Base-by-base conservation (phyloP, 2,113 vertebrate species). In the Salminus brasiliensis region DNA sequence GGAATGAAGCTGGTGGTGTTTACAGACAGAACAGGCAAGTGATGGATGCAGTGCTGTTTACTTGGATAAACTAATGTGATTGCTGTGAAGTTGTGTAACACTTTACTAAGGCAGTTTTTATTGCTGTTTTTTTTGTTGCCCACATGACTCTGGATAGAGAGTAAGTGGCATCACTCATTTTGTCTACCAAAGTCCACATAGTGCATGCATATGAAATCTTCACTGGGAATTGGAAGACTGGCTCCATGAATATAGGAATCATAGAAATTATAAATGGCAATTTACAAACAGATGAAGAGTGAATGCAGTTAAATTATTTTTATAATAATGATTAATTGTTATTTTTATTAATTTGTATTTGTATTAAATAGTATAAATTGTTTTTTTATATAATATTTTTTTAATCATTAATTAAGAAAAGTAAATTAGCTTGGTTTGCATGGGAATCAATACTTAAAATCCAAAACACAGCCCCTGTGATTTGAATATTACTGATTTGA, bases 1-100 rank as follows among this genome's bases (percentile, higher is more conserved):
- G 88, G 85, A 29, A 72, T 91, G 41, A 93, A 92, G 77, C 87
- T 98, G 83, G 88, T 92, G 39, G 90, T 98, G 78, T 95, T 98
- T 88, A 96, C 96, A 86, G 95, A 89, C 89, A 91, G 74, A 88
- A 89, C 93, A 93, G 97, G 97, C 95, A 94, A 90, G 59, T 78
- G 21, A 39, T 67, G 16, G 12, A 47, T n/a, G 16, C 34, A 16
- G n/a, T 27, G 16, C 5, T 43, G 36, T 41, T 72, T 1, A 29
- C 9, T 6, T 39, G n/a, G 23, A 49, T 25, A 52, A 9, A 32
- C 34, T 34, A 8, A 69, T 25, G 10, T 32, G 11, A 43, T 34
- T 60, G 27, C 39, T 78, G 52, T 45, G 29, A 23, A 70, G 12
- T 34, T 45, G 29, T 39, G 55, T 30, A 69, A 69, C n/a, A 41